Evolutionary conservation across 2,113 vertebrate species (phyloP), one percentile per base, ranked within the genome.

Genomic region (Phycodurus eques): DNA sequence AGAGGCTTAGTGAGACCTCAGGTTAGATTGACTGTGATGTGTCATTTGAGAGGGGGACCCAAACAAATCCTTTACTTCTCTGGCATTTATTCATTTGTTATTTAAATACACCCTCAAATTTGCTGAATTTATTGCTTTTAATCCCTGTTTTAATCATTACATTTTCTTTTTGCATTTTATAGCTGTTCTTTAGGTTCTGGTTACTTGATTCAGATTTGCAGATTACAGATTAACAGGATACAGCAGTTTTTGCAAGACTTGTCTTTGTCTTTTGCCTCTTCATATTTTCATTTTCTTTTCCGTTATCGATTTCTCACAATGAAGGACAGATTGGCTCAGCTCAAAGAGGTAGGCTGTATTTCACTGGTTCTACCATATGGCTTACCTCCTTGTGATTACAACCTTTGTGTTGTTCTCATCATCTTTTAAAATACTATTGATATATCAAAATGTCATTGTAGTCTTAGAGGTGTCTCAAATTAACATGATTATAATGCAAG

Each of bases 241-340:
- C 20, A 35, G 43, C 46, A 42, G 56, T 14, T 59, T 27, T 59
- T 19, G 47, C 10, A 10, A 46, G 22, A 63, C 20, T 67, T 44
- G 0, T n/a, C 11, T 64, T n/a, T 42, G 6, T 9, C 19, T 33
- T 2, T 49, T 35, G 12, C 6, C 5, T 20, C 70, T 27, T 19
- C 17, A 39, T 2, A 11, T 27, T 75, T 56, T 54, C 27, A 17
- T 0, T 20, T 19, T 56, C n/a, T 15, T 47, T 2, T 67, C 6
- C 51, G 54, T 10, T 14, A 43, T 4, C 3, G 39, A 71, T 51
- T 49, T 72, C 2, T 79, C 82, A 94, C 82, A 70, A 98, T 98
- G 96, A 97, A 96, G 93, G 96, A 98, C 85, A 93, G 96, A 71
- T 89, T 98, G 90, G 95, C 96, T 67, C 96, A 98, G 85, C 93